Evolutionary conservation across 2,797 vertebrate species (phyloP).

Genomic region (Halcyon chelicuti): DNA sequence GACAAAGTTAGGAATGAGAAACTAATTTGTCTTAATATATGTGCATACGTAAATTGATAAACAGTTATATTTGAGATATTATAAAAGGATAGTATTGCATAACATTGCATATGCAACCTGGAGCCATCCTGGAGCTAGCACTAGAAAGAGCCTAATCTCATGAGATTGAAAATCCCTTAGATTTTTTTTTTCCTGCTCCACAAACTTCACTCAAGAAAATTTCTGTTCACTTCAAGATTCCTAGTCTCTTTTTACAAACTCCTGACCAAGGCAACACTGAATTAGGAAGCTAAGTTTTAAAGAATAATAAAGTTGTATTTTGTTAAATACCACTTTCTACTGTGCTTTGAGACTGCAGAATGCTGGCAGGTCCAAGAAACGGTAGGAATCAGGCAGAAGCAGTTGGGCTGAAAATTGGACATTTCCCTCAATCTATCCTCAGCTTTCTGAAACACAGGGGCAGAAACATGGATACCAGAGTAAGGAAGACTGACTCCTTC

Average conservation of each 20-base stretch:
- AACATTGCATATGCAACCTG: not conserved
- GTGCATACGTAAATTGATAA: not conserved
- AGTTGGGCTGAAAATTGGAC: not conserved
- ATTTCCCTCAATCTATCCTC: not conserved
- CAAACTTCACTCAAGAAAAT: not conserved
- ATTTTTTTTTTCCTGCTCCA: not conserved
- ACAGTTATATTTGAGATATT: not conserved
- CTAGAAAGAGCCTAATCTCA: not conserved
- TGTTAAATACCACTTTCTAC: not conserved
- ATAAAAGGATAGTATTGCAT: not conserved
- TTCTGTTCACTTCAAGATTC: not conserved
- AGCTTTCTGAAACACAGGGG: not conserved
- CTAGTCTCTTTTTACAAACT: not conserved
- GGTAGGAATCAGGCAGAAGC: not conserved
- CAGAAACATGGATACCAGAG: rapidly evolving
- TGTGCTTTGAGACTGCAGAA: not conserved
- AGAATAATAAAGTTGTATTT: not conserved
- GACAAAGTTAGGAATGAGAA: not conserved
- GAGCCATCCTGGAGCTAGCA: not conserved
- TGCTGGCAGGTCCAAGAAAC: not conserved
- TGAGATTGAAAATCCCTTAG: not conserved
- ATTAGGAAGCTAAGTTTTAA: not conserved
- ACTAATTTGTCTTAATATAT: not conserved
- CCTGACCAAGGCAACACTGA: not conserved
- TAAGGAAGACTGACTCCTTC: not conserved